Base-by-base conservation (phyloP, 1,140 invertebrate species). In the Arctopsyche grandis region DNA sequence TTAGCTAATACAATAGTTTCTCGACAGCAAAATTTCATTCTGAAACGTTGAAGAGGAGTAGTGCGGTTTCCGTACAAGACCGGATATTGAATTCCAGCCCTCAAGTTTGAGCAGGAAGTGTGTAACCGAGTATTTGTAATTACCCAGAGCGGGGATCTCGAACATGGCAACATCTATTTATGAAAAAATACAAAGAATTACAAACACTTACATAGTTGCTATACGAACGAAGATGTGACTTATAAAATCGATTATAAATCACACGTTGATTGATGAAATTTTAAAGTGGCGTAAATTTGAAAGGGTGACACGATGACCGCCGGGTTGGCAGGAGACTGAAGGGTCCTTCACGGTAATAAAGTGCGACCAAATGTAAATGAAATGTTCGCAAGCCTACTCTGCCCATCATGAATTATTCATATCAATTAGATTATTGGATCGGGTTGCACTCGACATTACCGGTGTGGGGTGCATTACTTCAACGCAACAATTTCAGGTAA, bases 361-460 rank as follows among this genome's bases (percentile, higher is more conserved):
- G 63, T 79, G 80, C 77, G 77, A 56, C 80, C 80, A 56, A 78
- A 82, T 82, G 80, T 79, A 82, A 82, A 82, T 82, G 80, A 79
- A 79, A 81, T 81, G 80, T 78, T 24, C 75, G 56, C 60, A 75
- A 46, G 78, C 63, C 58, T 75, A 29, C 16, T 70, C 48, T 38
- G 26, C 44, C 77, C 58, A 46, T 58, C 44, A 82, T 82, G 80
- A 79, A 82, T 82, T 73, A 82, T 82, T 82, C 80, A 82, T 79
- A 82, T 82, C 80, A 82, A 82, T 82, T 82, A 82, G 80, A 79
- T 82, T 82, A 82, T 82, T 82, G 80, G 80, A 77, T 77, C 48
- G 78, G 43, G 75, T 44, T 56, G 38, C 75, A 75, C 71, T 52
- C 48, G 48, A 52, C 48, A 81, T 81, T 81, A 77, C 69, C 46